A percentile compares a stretch with the other conserved stretches of the same genome.
phyloP scores from a whole-genome alignment of 2,888 invertebrate species.

The Augiades crinisus region DNA sequence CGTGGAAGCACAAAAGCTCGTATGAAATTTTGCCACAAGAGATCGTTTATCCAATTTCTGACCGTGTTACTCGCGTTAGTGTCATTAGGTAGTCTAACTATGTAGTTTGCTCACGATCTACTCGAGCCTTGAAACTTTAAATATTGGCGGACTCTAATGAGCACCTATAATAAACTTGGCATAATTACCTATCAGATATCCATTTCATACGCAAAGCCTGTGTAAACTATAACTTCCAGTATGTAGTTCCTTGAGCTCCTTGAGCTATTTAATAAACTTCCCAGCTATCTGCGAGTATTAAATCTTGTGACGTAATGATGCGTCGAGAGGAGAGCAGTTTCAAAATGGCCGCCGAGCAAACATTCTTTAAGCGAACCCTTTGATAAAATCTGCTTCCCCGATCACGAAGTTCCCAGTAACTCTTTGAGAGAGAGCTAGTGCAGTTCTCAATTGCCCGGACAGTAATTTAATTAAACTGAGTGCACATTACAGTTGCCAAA shows the following conservation, averaged over 20 bases:
- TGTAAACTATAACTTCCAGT: not conserved
- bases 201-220: not conserved
- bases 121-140: too few relatives aligned
- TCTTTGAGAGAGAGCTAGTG: slow-evolving; percentile 46
- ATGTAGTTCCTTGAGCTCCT: too few relatives aligned
- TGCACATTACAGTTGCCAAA: slow-evolving; percentile 54
- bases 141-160: not conserved
- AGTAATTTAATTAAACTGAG: slow-evolving; percentile 70
- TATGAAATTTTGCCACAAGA: too few relatives aligned
- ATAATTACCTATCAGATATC: not conserved
- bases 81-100: too few relatives aligned
- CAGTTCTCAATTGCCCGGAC: slow-evolving; percentile 50
- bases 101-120: too few relatives aligned
- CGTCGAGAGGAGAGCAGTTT: slow-evolving; percentile 1
- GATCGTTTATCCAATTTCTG: too few relatives aligned
- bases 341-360: slow-evolving; percentile 17
- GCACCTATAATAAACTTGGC: too few relatives aligned
- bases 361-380: slow-evolving; percentile 18
- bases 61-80: too few relatives aligned
- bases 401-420: slow-evolving; percentile 27
- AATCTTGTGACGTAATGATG: slow-evolving; percentile 9
- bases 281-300: not conserved
- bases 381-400: slow-evolving; percentile 21
- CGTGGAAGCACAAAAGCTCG: too few relatives aligned
- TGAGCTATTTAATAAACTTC: not conserved